Evolutionary conservation across 2,888 invertebrate genomes (phyloP).

Genomic region (Loripinus fragilis): DNA sequence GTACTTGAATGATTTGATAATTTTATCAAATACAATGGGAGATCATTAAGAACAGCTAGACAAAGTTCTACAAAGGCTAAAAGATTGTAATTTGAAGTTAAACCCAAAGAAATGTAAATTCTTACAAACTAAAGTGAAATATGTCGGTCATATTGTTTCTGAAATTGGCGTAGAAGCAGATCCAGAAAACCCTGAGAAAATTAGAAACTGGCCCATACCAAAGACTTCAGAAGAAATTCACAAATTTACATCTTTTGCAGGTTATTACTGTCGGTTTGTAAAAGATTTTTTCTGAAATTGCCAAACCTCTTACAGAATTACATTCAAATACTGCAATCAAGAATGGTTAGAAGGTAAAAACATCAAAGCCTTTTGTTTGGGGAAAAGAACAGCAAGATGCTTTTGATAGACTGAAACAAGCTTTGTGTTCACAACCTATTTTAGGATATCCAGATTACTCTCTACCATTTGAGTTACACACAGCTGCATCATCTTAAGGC

Average conservation of each 20-base stretch:
- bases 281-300: slow-evolving; percentile 3
- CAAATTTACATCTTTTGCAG: background rate
- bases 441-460: no score
- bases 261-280: slow-evolving; percentile 3
- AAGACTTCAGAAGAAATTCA: background rate
- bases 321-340: no score
- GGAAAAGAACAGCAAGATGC: no score
- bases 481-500: no score
- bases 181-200: background rate
- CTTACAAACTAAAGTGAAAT: background rate
- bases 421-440: no score
- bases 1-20: no score
- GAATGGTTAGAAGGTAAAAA: no score
- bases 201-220: background rate
- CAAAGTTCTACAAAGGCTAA: background rate
- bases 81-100: background rate
- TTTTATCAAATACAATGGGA: no score
- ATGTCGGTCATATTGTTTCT: slow-evolving; percentile 3
- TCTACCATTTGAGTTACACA: no score
- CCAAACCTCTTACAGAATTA: background rate
- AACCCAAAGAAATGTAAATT: slow-evolving; percentile 3
- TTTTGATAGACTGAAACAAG: no score
- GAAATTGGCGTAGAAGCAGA: background rate
- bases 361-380: no score
- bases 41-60: no score